Evolutionary conservation across 2,797 vertebrate genomes (phyloP).

Genomic region (Phataginus tricuspis): DNA sequence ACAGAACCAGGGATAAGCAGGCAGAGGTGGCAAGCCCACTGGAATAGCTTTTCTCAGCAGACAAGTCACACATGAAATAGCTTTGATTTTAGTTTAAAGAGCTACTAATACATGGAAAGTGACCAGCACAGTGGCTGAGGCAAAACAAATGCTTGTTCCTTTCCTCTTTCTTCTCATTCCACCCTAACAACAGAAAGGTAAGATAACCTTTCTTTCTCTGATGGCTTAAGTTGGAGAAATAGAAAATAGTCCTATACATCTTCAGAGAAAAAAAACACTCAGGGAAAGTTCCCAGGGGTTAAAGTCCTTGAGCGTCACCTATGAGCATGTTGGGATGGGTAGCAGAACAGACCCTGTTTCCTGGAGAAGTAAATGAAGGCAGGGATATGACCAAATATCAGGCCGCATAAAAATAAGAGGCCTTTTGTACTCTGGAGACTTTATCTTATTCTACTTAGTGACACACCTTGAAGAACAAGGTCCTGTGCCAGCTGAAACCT

Average conservation of each 20-base stretch:
- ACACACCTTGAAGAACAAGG: conserved; percentile 47
- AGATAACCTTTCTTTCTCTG: not conserved
- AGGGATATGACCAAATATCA: not conserved
- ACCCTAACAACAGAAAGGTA: not conserved
- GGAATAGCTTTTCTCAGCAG: not conserved
- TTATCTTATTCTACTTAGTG: conserved; percentile 29
- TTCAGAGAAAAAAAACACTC: conserved; percentile 7
- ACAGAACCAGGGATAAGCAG: not conserved
- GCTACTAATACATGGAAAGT: not conserved
- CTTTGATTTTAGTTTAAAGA: conserved; percentile 35
- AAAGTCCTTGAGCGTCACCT: not conserved
- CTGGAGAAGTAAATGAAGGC: not conserved
- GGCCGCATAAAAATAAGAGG: conserved; percentile 10
- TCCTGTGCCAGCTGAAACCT: not conserved
- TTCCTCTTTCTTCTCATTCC: not conserved
- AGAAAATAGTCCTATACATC: not conserved
- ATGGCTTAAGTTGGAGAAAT: not conserved
- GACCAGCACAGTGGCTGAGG: not conserved
- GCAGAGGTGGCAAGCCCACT: not conserved
- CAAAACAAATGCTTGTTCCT: not conserved
- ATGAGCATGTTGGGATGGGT: not conserved
- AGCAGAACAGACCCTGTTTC: conserved; percentile 11
- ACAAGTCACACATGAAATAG: not conserved
- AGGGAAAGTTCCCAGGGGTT: not conserved
- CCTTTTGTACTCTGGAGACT: conserved; percentile 1